These are phyloP conservation scores for Periphyllus acericola DNA, from an alignment of 2,888 invertebrate species.

Conservation along the genomic window DNA sequence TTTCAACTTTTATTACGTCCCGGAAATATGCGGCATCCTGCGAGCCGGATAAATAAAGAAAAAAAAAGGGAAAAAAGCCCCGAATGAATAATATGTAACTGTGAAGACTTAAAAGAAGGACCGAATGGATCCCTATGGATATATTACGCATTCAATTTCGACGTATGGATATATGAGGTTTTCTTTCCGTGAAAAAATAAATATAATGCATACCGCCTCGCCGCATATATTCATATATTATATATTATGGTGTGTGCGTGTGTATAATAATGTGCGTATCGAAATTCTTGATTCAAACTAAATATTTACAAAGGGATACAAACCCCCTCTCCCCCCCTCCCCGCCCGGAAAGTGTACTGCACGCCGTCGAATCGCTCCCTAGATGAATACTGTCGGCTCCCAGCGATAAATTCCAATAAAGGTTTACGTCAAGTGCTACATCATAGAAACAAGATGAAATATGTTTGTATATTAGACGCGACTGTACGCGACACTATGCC, in stretches of 20 bases:
- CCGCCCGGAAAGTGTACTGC: background rate
- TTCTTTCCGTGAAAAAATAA: background rate
- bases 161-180: background rate
- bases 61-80: background rate
- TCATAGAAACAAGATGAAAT: no score
- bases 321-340: background rate
- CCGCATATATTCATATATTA: no score
- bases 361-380: background rate
- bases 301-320: constrained; percentile 7
- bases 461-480: no score
- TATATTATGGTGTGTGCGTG: no score
- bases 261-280: background rate
- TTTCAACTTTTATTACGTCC: constrained; percentile 47
- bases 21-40: constrained; percentile 38
- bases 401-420: background rate
- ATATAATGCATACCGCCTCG: background rate
- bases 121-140: constrained; percentile 47
- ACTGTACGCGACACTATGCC: no score
- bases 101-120: constrained; percentile 37
- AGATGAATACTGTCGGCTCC: background rate
- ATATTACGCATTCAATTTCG: constrained; percentile 48
- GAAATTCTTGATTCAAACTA: constrained; percentile 35
- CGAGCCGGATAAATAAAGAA: background rate
- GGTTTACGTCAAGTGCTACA: background rate
- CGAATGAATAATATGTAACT: constrained; percentile 47